Percentiles rank a stretch among this genome's conserved stretches.
Conservation (phyloP, 2,113 vertebrate species). For the Asarcornis scutulata region DNA sequence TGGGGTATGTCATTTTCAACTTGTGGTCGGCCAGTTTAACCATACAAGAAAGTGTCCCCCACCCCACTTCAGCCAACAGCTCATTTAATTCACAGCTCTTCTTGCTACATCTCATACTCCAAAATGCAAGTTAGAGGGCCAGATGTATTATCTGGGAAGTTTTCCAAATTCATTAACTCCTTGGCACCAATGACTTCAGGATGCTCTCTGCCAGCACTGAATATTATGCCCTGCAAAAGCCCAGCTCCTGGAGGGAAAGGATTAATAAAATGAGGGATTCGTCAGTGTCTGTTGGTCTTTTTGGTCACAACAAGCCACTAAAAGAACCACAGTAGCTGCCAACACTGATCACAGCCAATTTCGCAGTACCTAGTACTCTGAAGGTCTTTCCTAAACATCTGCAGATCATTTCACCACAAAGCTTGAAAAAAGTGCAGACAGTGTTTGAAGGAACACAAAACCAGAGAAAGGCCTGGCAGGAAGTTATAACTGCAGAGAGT, state of each 20-base stretch:
- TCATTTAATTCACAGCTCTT: constrained; percentile 48
- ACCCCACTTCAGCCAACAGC: constrained; percentile 11
- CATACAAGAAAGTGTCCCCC: neutral
- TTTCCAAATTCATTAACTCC: constrained; percentile 76
- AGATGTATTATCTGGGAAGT: constrained; percentile 78
- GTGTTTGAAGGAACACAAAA: neutral
- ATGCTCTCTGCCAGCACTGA: constrained; percentile 53
- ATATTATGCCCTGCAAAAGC: constrained; percentile 60
- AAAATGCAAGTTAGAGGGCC: constrained; percentile 64
- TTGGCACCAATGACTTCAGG: constrained; percentile 63
- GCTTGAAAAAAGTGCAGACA: neutral
- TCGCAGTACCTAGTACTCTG: constrained; percentile 1
- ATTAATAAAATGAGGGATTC: constrained; percentile 65
- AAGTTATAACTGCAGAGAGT: neutral
- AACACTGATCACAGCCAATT: neutral
- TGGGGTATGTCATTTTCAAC: neutral
- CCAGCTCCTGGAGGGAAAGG: constrained; percentile 64
- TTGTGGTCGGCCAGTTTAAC: neutral
- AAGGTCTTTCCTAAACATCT: neutral
- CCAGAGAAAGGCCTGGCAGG: neutral
- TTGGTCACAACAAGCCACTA: neutral
- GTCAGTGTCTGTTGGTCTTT: constrained; percentile 38
- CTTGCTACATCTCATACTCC: constrained; percentile 43
- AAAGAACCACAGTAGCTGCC: neutral
- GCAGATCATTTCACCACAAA: neutral